A percentile compares a stretch with the other conserved stretches of the same genome.
These are phyloP conservation scores for Austrofundulus limnaeus DNA, from an alignment of 2,113 vertebrate genomes.

Conservation along the genomic window DNA sequence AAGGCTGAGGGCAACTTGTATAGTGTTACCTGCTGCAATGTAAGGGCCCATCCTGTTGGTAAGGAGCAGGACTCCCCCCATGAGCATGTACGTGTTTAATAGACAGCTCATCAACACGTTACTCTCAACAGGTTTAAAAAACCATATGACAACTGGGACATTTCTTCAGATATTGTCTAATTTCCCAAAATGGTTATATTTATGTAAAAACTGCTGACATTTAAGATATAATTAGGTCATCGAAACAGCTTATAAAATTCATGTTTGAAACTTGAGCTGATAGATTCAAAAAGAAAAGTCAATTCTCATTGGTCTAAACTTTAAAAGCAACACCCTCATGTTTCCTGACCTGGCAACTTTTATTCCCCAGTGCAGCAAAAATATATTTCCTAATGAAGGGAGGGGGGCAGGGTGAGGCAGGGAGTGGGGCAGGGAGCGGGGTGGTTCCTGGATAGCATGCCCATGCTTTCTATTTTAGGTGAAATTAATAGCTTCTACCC, in stretches of 20 bases:
- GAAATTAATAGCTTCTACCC: neutral
- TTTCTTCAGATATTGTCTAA: constrained; percentile 56
- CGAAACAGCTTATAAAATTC: too few relatives aligned
- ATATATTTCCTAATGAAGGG: too few relatives aligned
- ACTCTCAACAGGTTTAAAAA: constrained; percentile 40
- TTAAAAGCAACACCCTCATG: too few relatives aligned
- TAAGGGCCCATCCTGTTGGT: constrained; percentile 85
- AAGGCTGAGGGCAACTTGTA: constrained; percentile 79
- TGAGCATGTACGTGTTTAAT: constrained; percentile 18
- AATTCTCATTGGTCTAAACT: too few relatives aligned
- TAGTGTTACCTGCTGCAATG: constrained; percentile 85
- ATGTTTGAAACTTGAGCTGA: too few relatives aligned
- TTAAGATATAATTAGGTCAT: neutral
- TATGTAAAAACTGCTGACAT: neutral
- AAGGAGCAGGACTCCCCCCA: constrained; percentile 62
- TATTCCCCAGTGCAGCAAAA: too few relatives aligned
- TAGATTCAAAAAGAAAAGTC: too few relatives aligned
- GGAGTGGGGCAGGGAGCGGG: too few relatives aligned
- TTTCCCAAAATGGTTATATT: neutral
- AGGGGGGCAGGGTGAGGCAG: too few relatives aligned
- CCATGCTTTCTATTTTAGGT: neutral
- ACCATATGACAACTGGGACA: constrained; percentile 60
- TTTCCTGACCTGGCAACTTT: too few relatives aligned
- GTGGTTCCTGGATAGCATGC: neutral
- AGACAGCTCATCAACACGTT: constrained; percentile 62